Percentiles rank a stretch among this genome's conserved stretches.
These are phyloP conservation scores for Elysia crispata DNA, from an alignment of 2,888 invertebrate genomes.

Conservation along the genomic window DNA sequence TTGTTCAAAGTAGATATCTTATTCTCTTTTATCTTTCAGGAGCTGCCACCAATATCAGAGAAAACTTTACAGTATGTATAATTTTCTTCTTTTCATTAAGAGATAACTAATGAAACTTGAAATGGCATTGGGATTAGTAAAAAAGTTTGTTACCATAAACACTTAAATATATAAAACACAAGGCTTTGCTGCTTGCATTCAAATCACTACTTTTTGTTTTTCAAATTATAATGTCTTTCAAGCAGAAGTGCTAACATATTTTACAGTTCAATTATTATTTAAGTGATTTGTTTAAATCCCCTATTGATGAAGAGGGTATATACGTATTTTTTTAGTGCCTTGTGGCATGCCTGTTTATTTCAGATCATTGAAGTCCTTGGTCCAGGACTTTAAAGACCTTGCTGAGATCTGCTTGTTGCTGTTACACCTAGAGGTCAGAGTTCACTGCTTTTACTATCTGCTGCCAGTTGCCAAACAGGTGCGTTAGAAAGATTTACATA, in stretches of 20 bases:
- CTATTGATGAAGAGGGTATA: no score
- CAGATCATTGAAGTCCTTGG: conserved; percentile 67
- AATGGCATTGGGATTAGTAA: no score
- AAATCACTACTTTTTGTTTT: no score
- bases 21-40: conserved; percentile 56
- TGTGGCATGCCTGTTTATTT: conserved; percentile 18
- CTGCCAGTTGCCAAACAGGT: conserved; percentile 81
- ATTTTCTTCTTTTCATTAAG: background rate
- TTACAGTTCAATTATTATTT: no score
- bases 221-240: no score
- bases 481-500: conserved; percentile 15
- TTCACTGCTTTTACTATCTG: conserved; percentile 96
- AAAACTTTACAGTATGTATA: conserved; percentile 68
- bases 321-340: no score
- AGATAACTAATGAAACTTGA: no score
- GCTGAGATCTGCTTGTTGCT: conserved; percentile 93
- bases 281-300: no score
- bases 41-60: conserved; percentile 69
- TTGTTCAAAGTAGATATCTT: background rate
- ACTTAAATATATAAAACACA: no score
- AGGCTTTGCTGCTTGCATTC: no score
- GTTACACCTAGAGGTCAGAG: conserved; percentile 94
- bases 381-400: conserved; percentile 88
- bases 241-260: no score
- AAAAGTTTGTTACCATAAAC: no score